Conservation (phyloP, 2,888 invertebrate genomes). For the Syritta pipiens region DNA sequence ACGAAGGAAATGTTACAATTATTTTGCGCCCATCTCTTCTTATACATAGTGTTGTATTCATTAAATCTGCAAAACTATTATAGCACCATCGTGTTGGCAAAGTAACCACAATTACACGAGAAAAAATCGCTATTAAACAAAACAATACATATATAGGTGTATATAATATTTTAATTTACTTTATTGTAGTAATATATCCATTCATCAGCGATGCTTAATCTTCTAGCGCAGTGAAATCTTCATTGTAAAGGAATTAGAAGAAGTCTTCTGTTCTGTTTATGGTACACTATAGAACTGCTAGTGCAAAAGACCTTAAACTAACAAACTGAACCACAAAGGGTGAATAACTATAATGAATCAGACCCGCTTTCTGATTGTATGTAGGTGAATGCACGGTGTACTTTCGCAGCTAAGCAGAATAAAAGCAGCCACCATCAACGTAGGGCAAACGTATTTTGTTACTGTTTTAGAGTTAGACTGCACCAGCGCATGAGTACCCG, state of each 20-base stretch:
- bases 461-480: background rate
- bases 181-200: too few relatives aligned
- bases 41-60: constrained; percentile 52
- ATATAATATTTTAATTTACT: too few relatives aligned
- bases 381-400: constrained; percentile 49
- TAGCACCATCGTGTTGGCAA: constrained; percentile 35
- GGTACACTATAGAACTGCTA: constrained; percentile 36
- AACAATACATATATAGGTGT: too few relatives aligned
- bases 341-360: constrained; percentile 42
- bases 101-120: constrained; percentile 27
- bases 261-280: constrained; percentile 39
- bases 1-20: too few relatives aligned
- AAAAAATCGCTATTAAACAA: too few relatives aligned
- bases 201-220: too few relatives aligned
- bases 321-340: constrained; percentile 51
- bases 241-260: too few relatives aligned
- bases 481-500: too few relatives aligned
- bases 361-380: background rate
- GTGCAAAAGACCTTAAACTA: constrained; percentile 42
- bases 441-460: too few relatives aligned
- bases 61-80: constrained; percentile 59
- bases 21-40: constrained; percentile 5
- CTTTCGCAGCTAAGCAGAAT: constrained; percentile 35
- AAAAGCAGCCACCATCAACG: constrained; percentile 20
- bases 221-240: too few relatives aligned